A percentile compares a stretch with the other conserved stretches of the same genome.
These are phyloP conservation scores for Hydropsyche betteni DNA, from an alignment of 2,888 invertebrate species.

Conservation along the genomic window DNA sequence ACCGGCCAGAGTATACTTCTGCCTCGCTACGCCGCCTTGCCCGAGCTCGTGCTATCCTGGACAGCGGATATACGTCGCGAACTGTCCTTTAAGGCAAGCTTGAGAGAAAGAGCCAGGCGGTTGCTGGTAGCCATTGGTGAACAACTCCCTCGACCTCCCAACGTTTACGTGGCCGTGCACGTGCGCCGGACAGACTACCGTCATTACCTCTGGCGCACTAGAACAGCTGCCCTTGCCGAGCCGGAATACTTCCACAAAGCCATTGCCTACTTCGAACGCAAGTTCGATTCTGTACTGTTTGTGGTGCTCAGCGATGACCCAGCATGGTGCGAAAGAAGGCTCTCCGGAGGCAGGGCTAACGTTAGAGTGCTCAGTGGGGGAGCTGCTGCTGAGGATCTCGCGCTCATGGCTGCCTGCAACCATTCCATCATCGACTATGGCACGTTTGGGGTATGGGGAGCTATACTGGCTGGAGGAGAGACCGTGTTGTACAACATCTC, in stretches of 20 bases:
- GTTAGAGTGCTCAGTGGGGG: slow-evolving; percentile 59
- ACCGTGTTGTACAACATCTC: slow-evolving; percentile 61
- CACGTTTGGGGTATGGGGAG: slow-evolving; percentile 65
- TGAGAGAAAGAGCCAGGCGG: slow-evolving; percentile 61
- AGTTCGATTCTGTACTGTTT: slow-evolving; percentile 59
- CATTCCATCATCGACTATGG: slow-evolving; percentile 66
- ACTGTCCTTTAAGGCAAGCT: slow-evolving; percentile 64
- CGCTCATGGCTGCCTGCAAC: slow-evolving; percentile 63
- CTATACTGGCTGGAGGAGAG: slow-evolving; percentile 63
- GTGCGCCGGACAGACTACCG: slow-evolving; percentile 68
- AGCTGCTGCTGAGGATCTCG: slow-evolving; percentile 62
- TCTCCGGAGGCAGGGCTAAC: slow-evolving; percentile 56
- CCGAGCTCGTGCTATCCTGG: slow-evolving; percentile 66
- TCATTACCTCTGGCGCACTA: slow-evolving; percentile 65
- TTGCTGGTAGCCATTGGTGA: slow-evolving; percentile 57
- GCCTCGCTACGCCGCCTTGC: slow-evolving; percentile 64
- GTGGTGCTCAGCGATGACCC: slow-evolving; percentile 64
- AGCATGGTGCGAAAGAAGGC: slow-evolving; percentile 59
- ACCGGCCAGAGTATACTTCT: slow-evolving; percentile 68
- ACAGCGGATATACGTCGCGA: slow-evolving; percentile 67
- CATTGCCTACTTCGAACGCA: slow-evolving; percentile 60
- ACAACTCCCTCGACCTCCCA: slow-evolving; percentile 52
- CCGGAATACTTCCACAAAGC: slow-evolving; percentile 59
- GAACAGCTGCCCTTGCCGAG: slow-evolving; percentile 59
- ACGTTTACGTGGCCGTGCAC: slow-evolving; percentile 66